Base-by-base conservation (phyloP, 2,113 vertebrate species). In the Colossoma macropomum region DNA sequence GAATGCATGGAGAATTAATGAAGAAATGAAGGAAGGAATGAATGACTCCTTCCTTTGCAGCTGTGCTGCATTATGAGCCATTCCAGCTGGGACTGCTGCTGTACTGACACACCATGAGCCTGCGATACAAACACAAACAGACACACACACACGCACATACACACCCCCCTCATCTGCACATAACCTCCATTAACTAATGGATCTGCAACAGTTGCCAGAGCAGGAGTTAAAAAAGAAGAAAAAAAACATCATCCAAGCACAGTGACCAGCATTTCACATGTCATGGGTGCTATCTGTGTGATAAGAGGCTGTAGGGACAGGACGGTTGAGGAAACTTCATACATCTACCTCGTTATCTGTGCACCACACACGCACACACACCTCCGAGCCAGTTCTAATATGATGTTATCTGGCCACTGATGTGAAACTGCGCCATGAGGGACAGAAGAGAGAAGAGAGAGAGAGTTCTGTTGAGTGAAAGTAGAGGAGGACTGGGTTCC, bases 351-450 rank as follows among this genome's bases (percentile, higher is more conserved):
- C 69, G 62, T 74, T 79, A 73, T 79, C 82, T 79, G 76, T 56
- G 52, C 72, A 79, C 77, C 77, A 75, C 83, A 80, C 56, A 60
- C 77, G 72, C 65, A 63, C 72, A 72, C 70, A 82, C 74, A 76
- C 17, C 48, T 34, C 34, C 75, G 52, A 41, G 23, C 68, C 34
- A 68, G 73, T 76, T 76, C 72, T 75, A 82, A 56, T 52, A 76
- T 82, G 62, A 82, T 76, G 50, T 23, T 82, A 82, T 82, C 72
- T 68, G n/a, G n/a, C 30, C 19, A n/a, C 54, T 50, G 30, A 75
- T 45, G 74, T 41, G 38, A 32, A 30, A 75, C 74, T 68, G 25
- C 56, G 30, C 23, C 80, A 82, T 75, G 75, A 68, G 62, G 17
- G 56, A 59, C 21, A 41, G 48, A 34, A 6, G 72, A 75, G 79